A percentile compares a stretch with the other conserved stretches of the same genome.
These are phyloP conservation scores for Corbicula japonica DNA, from an alignment of 2,888 invertebrate species.

Conservation along the genomic window DNA sequence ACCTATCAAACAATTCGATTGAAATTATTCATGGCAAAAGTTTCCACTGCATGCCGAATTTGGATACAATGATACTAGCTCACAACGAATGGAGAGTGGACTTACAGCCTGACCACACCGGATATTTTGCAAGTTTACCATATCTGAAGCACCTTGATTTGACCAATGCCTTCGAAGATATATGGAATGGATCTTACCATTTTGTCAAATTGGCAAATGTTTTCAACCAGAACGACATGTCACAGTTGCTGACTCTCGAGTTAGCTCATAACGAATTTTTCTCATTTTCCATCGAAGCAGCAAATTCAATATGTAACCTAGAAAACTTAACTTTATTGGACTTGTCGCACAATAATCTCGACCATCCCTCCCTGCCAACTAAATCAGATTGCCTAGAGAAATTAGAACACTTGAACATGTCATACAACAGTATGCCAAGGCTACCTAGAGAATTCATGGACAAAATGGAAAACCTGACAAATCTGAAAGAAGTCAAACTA, in stretches of 20 bases:
- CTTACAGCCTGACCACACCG: constrained; percentile 50
- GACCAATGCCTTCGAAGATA: constrained; percentile 67
- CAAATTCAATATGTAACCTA: constrained; percentile 66
- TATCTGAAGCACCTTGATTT: constrained; percentile 63
- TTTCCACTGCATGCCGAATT: constrained; percentile 69
- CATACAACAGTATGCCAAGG: constrained; percentile 61
- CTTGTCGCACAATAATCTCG: constrained; percentile 63
- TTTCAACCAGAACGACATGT: constrained; percentile 56
- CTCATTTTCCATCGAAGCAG: constrained; percentile 51
- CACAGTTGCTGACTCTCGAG: constrained; percentile 57
- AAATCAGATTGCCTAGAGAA: constrained; percentile 48
- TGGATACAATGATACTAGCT: constrained; percentile 59
- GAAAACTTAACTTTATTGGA: constrained; percentile 55
- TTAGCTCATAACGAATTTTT: constrained; percentile 67
- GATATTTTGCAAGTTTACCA: constrained; percentile 62
- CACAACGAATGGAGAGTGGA: constrained; percentile 70
- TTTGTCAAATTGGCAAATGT: constrained; percentile 62
- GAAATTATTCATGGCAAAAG: constrained; percentile 67
- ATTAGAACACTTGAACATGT: constrained; percentile 63
- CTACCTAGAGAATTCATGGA: constrained; percentile 46
- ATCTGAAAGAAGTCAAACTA: constrained; percentile 52
- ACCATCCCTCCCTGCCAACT: constrained; percentile 43
- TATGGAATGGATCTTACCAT: constrained; percentile 59
- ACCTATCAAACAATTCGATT: constrained; percentile 67
- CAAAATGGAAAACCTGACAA: constrained; percentile 40